Conservation (phyloP, 2,797 vertebrate genomes). For the Xiphophorus birchmanni region DNA sequence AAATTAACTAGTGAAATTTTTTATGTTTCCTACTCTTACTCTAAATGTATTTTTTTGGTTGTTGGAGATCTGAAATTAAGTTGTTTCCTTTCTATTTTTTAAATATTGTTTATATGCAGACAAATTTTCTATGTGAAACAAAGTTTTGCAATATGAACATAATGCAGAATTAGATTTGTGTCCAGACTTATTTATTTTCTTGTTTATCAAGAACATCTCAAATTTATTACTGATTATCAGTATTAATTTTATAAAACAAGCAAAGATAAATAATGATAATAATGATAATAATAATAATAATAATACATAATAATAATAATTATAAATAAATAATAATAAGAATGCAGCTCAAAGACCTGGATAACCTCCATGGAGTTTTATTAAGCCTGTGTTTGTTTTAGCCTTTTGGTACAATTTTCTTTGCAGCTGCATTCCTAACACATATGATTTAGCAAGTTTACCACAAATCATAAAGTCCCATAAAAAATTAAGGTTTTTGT, state of each 20-base stretch:
- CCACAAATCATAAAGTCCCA: background rate
- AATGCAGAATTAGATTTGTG: background rate
- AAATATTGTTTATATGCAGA: background rate
- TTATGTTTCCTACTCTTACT: too few relatives aligned
- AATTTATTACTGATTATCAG: too few relatives aligned
- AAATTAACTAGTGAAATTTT: too few relatives aligned
- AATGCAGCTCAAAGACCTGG: background rate
- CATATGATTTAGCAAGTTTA: background rate
- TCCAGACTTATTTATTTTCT: too few relatives aligned
- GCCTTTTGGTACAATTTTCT: background rate
- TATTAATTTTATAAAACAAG: background rate
- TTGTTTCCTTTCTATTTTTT: background rate
- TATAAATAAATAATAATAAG: background rate
- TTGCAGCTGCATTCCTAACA: background rate
- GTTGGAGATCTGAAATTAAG: background rate
- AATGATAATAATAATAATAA: background rate
- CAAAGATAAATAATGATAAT: background rate
- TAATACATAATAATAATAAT: too few relatives aligned
- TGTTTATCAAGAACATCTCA: background rate
- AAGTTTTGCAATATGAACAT: background rate
- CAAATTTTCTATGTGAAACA: background rate
- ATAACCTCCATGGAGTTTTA: slow-evolving; percentile 6
- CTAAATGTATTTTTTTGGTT: background rate
- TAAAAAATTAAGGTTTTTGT: background rate
- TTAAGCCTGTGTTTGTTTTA: background rate